phyloP scores from a whole-genome alignment of 2,113 vertebrate genomes.

The Ginglymostoma cirratum region DNA sequence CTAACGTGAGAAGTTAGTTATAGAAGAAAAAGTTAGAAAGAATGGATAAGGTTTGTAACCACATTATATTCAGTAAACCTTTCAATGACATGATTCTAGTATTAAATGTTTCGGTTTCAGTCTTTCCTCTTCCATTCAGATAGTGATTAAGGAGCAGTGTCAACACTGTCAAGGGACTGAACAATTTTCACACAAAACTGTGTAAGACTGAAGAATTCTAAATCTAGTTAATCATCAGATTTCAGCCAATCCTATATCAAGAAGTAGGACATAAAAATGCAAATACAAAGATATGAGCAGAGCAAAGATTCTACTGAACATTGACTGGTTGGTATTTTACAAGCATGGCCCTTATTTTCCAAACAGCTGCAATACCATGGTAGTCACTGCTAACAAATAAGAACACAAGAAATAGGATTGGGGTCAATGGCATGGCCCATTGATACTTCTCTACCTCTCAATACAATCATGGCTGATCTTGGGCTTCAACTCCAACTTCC shows the following conservation, averaged over 20 bases:
- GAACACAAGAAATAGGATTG: no score
- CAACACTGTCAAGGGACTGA: not conserved
- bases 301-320: not conserved
- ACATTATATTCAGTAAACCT: not conserved
- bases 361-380: no score
- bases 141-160: not conserved
- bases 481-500: no score
- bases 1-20: no score
- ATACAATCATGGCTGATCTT: no score
- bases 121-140: not conserved
- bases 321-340: not conserved
- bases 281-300: no score
- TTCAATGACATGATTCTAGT: not conserved
- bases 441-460: no score
- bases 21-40: no score
- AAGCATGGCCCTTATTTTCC: no score
- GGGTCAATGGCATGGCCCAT: no score
- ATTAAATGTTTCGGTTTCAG: not conserved
- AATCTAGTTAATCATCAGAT: not conserved
- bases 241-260: not conserved
- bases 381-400: no score
- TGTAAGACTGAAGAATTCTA: not conserved
- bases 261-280: not conserved
- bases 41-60: no score
- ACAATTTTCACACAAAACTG: not conserved